Evolutionary conservation across 2,888 invertebrate genomes (phyloP).

Genomic region (Amphiduros pacificus): DNA sequence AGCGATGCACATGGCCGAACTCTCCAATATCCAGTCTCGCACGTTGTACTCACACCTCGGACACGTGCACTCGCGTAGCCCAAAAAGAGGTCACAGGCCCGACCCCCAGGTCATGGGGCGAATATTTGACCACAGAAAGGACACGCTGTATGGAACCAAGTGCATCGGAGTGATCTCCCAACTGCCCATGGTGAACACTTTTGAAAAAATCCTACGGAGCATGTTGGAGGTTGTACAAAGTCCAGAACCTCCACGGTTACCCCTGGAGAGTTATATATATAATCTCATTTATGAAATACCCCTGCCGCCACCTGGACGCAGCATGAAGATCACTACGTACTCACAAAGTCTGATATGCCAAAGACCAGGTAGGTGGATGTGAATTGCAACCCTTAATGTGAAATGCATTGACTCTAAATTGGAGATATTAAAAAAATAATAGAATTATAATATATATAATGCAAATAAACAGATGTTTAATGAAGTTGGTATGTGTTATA

Average conservation of each 20-base stretch:
- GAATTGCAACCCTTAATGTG: background rate
- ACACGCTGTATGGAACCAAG: conserved; percentile 93
- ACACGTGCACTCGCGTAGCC: conserved; percentile 46
- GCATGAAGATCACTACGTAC: conserved; percentile 68
- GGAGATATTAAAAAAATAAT: background rate
- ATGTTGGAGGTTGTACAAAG: conserved; percentile 43
- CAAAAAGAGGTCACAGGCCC: conserved; percentile 10
- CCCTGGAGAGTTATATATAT: conserved; percentile 92
- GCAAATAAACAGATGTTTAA: too few relatives aligned
- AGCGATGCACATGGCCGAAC: conserved; percentile 64
- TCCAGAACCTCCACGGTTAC: conserved; percentile 48
- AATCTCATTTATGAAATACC: conserved; percentile 93
- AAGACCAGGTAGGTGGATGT: conserved; percentile 45
- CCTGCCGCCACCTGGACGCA: conserved; percentile 85
- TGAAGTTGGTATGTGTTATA: too few relatives aligned
- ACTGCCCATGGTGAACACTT: conserved; percentile 70
- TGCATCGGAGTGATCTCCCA: conserved; percentile 91
- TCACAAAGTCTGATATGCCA: conserved; percentile 45
- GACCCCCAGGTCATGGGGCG: conserved; percentile 10
- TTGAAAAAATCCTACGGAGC: conserved; percentile 44
- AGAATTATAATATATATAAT: too few relatives aligned
- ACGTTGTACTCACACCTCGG: conserved; percentile 57
- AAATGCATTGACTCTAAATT: background rate
- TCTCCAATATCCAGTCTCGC: conserved; percentile 36
- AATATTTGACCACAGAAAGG: conserved; percentile 85